Evolutionary conservation across 2,888 invertebrate genomes (phyloP), one percentile per base, ranked within the genome.

Genomic region (Cataglyphis albicans): DNA sequence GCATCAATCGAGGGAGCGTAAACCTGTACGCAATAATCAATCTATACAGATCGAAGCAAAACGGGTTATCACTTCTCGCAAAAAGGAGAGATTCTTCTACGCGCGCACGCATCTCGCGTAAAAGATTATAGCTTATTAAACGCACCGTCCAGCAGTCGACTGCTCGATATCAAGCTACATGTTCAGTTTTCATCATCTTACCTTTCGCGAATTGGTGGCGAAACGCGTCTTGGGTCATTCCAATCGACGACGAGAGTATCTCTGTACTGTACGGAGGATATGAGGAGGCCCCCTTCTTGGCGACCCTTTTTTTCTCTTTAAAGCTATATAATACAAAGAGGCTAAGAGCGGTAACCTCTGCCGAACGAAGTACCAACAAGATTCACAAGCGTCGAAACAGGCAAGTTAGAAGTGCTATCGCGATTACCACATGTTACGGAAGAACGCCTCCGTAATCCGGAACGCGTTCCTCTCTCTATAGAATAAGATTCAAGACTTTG

Each of bases 321-420:
- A 88, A 84, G 87, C 88, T 91, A 90, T 70, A 80, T 89, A 52
- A 41, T 85, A 88, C 89, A 89, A 44, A 68, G 59, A 86, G 81
- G 76, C 80, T 82, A 86, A 64, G 80, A 76, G 68, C 83, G 88
- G 87, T 81, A 83, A 84, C 87, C 82, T 87, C 84, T 29, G 55
- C 29, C 88, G 87, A 88, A 90, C 80, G 84, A 91, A 88, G 76
- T 90, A 89, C 59, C 81, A 88, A 88, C 86, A 83, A 88, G 83
- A 83, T 84, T 88, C 86, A 90, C 88, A 90, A 86, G 87, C 86
- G 80, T 89, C 90, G 84, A 87, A 90, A 92, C 90, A 88, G 88
- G 90, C 90, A 91, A 87, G 65, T 85, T 91, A 87, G 90, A 91
- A 90, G 89, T 82, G 81, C 85, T 91, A 92, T 90, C 86, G 87